Evolutionary conservation across 2,113 vertebrate genomes (phyloP).

Genomic region (Tenrec ecaudatus): DNA sequence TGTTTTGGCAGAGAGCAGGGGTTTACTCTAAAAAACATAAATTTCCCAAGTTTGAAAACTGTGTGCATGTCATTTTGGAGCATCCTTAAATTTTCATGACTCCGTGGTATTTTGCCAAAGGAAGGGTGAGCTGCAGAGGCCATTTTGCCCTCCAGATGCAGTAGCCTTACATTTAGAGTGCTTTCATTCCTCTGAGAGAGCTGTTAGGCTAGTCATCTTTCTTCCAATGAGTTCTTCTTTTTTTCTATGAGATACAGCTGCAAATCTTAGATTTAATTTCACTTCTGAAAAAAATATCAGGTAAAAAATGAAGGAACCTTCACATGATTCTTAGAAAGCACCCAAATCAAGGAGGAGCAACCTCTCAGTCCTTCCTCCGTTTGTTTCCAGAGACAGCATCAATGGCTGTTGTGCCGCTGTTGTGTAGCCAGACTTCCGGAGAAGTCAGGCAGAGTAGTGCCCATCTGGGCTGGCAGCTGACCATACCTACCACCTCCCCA

Average conservation of each 20-base stretch:
- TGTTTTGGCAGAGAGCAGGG: background rate
- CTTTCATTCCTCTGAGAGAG: background rate
- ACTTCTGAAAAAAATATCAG: background rate
- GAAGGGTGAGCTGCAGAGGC: background rate
- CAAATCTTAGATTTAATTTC: slow-evolving; percentile 32
- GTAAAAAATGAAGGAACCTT: background rate
- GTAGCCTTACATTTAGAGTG: background rate
- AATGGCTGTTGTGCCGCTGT: background rate
- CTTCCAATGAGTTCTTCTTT: background rate
- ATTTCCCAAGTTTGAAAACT: background rate
- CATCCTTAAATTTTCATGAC: slow-evolving; percentile 46
- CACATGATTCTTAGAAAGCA: slow-evolving; percentile 8
- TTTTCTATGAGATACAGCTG: background rate
- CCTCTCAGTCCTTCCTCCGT: background rate
- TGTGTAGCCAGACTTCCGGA: background rate
- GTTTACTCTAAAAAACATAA: background rate
- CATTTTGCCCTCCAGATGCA: background rate
- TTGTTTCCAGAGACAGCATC: slow-evolving; percentile 10
- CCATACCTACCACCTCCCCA: background rate
- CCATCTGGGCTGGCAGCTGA: background rate
- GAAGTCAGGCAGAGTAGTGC: background rate
- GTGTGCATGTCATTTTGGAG: background rate
- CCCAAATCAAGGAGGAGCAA: background rate
- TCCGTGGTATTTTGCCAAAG: background rate
- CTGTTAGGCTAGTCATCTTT: slow-evolving; percentile 2